phyloP scores from a whole-genome alignment of 2,888 invertebrate species.

The Beris morrisii region DNA sequence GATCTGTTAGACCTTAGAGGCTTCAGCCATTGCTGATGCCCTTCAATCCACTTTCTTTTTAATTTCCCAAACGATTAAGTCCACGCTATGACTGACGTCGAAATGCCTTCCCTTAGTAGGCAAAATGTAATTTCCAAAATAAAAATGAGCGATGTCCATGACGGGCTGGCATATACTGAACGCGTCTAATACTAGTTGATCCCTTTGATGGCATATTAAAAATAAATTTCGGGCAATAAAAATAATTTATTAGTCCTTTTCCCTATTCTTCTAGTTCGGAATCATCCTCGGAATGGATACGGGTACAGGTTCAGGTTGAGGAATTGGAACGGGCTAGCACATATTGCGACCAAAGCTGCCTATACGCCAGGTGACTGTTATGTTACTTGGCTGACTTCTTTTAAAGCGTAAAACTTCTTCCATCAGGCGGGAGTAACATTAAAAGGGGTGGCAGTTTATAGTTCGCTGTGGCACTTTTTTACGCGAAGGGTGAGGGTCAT shows the following conservation, averaged over 20 bases:
- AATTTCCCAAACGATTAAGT: conserved; percentile 34
- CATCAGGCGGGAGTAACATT: not conserved
- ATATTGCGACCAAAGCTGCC: not conserved
- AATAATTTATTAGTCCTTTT: conserved; percentile 35
- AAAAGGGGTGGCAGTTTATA: conserved; percentile 1
- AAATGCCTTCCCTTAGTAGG: not conserved
- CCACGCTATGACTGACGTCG: conserved; percentile 26
- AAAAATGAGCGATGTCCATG: conserved; percentile 2
- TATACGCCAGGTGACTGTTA: conserved; percentile 15
- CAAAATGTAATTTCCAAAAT: too few species aligned
- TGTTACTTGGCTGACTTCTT: conserved; percentile 7
- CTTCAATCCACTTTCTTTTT: conserved; percentile 28
- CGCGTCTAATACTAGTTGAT: conserved; percentile 35
- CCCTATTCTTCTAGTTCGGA: conserved; percentile 9
- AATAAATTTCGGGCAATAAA: conserved; percentile 37
- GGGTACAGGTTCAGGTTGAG: not conserved
- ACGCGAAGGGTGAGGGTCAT: not conserved
- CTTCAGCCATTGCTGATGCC: too few species aligned
- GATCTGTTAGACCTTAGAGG: too few species aligned
- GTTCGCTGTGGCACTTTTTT: not conserved
- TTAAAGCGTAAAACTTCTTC: conserved; percentile 2
- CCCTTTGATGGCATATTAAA: conserved; percentile 35
- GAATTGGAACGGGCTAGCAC: too few species aligned
- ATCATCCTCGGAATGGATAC: not conserved
- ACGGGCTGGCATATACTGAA: conserved; percentile 24